Percentiles rank a stretch among this genome's conserved stretches.
Evolutionary conservation across 37 sponge, comb jelly and placozoan species (phyloP).

Genomic region (Aplysina aerophoba): DNA sequence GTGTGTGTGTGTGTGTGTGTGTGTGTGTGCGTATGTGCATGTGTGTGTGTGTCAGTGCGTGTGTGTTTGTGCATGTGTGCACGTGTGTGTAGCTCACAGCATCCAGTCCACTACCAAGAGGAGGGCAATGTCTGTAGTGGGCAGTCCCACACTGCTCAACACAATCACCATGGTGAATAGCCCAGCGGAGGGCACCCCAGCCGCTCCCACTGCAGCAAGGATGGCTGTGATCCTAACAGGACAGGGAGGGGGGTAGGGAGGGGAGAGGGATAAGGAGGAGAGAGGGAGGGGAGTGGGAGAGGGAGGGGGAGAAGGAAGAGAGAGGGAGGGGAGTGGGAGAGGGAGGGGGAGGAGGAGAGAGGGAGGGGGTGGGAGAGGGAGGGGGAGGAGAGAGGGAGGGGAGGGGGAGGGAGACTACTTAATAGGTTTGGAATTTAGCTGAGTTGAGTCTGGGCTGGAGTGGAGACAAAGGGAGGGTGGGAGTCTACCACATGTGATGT

Average conservation of each 20-base stretch:
- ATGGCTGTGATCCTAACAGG: conserved; percentile 88
- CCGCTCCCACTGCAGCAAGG: conserved; percentile 90
- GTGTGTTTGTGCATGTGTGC: too few species aligned
- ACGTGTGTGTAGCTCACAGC: conserved; percentile 56
- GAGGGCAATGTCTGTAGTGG: conserved; percentile 71
- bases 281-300: background rate
- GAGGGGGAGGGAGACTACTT: background rate
- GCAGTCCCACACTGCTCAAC: conserved; percentile 83
- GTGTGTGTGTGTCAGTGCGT: too few species aligned
- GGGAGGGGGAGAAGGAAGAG: conserved; percentile 1
- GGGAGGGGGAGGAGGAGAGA: background rate
- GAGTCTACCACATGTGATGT: background rate
- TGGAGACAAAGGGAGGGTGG: background rate
- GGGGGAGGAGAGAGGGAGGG: background rate
- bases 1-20: too few species aligned
- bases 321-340: background rate
- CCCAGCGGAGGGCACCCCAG: conserved; percentile 91
- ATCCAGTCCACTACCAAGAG: conserved; percentile 95
- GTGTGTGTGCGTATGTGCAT: too few species aligned
- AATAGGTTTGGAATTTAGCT: background rate
- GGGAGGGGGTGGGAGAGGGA: background rate
- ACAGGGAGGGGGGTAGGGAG: background rate
- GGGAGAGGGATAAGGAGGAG: background rate
- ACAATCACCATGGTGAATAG: conserved; percentile 95
- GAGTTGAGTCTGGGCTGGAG: background rate